A percentile compares a stretch with the other conserved stretches of the same genome.
Conservation (phyloP, 1,140 invertebrate species). For the Berghia stephanieae region DNA sequence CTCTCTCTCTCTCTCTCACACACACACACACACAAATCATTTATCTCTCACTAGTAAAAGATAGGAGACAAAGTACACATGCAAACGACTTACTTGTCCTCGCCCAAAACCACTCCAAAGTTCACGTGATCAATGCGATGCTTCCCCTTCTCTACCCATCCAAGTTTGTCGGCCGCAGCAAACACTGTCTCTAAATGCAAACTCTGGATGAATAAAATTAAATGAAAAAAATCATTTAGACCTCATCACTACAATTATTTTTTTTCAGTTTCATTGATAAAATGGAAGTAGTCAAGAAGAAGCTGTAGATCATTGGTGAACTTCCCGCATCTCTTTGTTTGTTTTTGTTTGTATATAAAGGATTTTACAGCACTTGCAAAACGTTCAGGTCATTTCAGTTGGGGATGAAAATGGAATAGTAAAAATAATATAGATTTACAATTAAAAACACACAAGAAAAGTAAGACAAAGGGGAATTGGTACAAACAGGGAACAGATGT, state of each 20-base stretch:
- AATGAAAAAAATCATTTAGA: neutral
- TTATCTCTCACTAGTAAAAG: neutral
- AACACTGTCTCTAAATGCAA: conserved; percentile 82
- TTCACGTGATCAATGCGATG: conserved; percentile 86
- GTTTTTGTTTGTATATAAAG: neutral
- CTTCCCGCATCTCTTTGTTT: neutral
- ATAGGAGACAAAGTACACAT: neutral
- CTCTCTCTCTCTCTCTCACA: neutral
- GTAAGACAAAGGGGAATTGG: too few relatives aligned
- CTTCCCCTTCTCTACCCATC: conserved; percentile 74
- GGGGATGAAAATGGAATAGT: too few relatives aligned
- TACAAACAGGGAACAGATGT: too few relatives aligned
- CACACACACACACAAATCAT: conserved; percentile 5
- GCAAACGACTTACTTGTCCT: conserved; percentile 78
- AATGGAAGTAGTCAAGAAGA: neutral
- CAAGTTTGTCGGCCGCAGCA: conserved; percentile 70
- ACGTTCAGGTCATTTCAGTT: too few relatives aligned
- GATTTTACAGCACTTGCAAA: too few relatives aligned
- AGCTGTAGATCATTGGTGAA: neutral
- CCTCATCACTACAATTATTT: neutral
- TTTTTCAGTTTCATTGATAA: neutral
- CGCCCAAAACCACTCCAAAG: conserved; percentile 97
- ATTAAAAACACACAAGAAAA: too few relatives aligned
- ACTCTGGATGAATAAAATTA: conserved; percentile 62
- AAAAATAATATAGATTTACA: too few relatives aligned